phyloP scores from a whole-genome alignment of 2,113 vertebrate genomes.

The Apteryx owenii region DNA sequence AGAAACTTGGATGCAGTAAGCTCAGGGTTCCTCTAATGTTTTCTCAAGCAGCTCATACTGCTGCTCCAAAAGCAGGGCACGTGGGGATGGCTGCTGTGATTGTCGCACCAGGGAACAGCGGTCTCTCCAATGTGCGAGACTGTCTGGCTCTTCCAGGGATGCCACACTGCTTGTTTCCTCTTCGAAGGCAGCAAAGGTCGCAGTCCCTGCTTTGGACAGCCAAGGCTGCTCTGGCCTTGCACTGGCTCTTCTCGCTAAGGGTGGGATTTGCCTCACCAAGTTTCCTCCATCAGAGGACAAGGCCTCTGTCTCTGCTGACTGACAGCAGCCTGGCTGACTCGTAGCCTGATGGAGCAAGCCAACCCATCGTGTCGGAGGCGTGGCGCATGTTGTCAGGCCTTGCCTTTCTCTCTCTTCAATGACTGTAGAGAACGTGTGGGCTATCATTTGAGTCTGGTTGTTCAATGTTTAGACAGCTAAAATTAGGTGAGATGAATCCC shows the following conservation, averaged over 20 bases:
- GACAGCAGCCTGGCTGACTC: no score
- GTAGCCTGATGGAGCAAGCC: not conserved
- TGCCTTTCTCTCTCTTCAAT: no score
- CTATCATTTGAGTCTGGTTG: accelerated
- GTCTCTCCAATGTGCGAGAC: not conserved
- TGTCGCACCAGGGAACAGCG: not conserved
- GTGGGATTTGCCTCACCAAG: no score
- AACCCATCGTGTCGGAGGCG: no score
- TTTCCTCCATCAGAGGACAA: no score
- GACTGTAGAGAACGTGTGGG: accelerated
- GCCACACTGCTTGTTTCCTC: not conserved
- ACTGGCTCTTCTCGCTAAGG: no score
- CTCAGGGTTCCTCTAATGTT: no score
- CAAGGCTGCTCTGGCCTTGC: not conserved
- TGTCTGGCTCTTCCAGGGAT: not conserved
- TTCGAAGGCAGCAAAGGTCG: accelerated
- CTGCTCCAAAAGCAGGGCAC: not conserved
- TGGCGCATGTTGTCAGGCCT: no score
- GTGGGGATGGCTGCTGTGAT: not conserved
- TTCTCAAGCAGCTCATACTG: not conserved
- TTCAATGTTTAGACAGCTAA: not conserved
- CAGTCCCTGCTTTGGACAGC: not conserved
- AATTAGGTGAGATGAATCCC: not conserved
- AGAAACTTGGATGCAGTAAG: not conserved
- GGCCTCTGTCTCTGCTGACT: no score